Percentiles rank a stretch among this genome's conserved stretches.
These are phyloP conservation scores for Toxotes jaculatrix DNA, from an alignment of 2,113 vertebrate species.

Conservation along the genomic window DNA sequence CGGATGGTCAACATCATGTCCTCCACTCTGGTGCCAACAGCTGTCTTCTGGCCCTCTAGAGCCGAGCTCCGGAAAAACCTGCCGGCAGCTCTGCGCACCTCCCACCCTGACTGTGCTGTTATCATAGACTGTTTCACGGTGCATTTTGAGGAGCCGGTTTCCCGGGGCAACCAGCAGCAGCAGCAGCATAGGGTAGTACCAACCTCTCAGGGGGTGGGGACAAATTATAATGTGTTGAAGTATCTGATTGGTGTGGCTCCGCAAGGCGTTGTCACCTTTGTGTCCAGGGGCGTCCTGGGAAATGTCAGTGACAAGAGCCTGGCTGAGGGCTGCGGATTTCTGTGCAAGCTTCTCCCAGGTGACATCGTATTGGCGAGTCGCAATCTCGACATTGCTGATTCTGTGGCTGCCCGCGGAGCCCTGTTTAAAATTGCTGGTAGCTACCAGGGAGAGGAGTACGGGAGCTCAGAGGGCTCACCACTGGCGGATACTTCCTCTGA, in stretches of 20 bases:
- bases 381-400: slow-evolving; percentile 75
- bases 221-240: slow-evolving; percentile 70
- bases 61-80: slow-evolving; percentile 84
- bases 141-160: slow-evolving; percentile 75
- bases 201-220: slow-evolving; percentile 7
- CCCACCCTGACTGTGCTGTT: slow-evolving; percentile 83
- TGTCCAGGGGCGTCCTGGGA: slow-evolving; percentile 80
- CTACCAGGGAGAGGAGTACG: slow-evolving; percentile 12
- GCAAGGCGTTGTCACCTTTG: slow-evolving; percentile 84
- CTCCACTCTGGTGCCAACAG: slow-evolving; percentile 82
- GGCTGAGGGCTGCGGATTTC: slow-evolving; percentile 81
- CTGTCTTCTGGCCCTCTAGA: slow-evolving; percentile 84
- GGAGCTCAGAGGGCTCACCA: not conserved
- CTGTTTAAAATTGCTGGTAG: slow-evolving; percentile 63
- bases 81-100: slow-evolving; percentile 71
- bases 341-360: slow-evolving; percentile 83
- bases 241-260: slow-evolving; percentile 85
- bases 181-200: slow-evolving; percentile 36
- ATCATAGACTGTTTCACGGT: slow-evolving; percentile 84
- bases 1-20: slow-evolving; percentile 85
- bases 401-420: slow-evolving; percentile 78
- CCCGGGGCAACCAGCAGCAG: slow-evolving; percentile 53
- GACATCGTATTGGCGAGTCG: slow-evolving; percentile 79
- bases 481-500: slow-evolving; percentile 38
- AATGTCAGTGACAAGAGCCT: slow-evolving; percentile 78